Base-by-base conservation (phyloP, 2,888 invertebrate species). In the Cheiracanthium punctorium region DNA sequence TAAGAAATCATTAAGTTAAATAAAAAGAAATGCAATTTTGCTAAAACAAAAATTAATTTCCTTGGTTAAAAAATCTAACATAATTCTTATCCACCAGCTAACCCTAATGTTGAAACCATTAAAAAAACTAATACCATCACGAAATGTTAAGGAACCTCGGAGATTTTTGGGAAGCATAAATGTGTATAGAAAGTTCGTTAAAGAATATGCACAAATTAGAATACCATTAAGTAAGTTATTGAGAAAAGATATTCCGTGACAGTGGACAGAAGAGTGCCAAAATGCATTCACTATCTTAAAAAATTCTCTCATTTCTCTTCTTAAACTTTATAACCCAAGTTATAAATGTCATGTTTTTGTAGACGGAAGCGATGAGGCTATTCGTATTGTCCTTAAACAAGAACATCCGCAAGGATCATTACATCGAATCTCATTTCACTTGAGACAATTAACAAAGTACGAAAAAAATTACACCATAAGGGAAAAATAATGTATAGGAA, bases 171-270 rank as follows among this genome's bases (percentile, higher is more conserved):
- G 67, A 1, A 29, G 29, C 17, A 28, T 67, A 0, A 67, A 67
- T 67, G 30, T 67, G 7, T 67, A 67, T 17, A n/a, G n/a, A n/a
- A n/a, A n/a, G n/a, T n/a, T n/a, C n/a, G n/a, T n/a, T n/a, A n/a
- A n/a, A n/a, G n/a, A n/a, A 29, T 29, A 67, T 67, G 67, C 67
- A 4, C 17, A 67, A 29, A 24, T 67, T 12, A 67, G 67, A 67
- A 29, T 24, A 14, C 67, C 28, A 32, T 17, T 67, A 29, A 67
- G 30, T 67, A 67, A 10, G 30, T 64, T n/a, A n/a, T n/a, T n/a
- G n/a, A n/a, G n/a, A n/a, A n/a, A n/a, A n/a, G n/a, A n/a, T n/a
- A n/a, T n/a, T n/a, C n/a, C n/a, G n/a, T n/a, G n/a, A n/a, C n/a
- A n/a, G n/a, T n/a, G n/a, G n/a, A n/a, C n/a, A n/a, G n/a, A n/a